Evolutionary conservation across 2,113 vertebrate genomes (phyloP), one percentile per base, ranked within the genome.

Genomic region (Myiozetetes cayanensis): DNA sequence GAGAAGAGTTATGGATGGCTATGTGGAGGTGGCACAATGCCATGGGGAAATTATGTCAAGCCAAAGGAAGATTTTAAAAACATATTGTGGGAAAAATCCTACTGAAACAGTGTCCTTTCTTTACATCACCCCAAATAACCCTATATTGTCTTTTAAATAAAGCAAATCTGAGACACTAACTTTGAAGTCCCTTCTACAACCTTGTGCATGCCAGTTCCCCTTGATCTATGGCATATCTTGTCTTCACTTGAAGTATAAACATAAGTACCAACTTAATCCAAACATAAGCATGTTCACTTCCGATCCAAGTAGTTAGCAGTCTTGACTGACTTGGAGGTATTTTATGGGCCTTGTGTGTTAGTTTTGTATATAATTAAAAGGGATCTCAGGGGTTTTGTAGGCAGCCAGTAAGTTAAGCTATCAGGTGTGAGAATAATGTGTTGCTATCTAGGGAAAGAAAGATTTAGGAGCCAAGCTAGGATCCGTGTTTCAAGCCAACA

Each of bases 41-140:
- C 96, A 97, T 71, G 82, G 98, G 98, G 98, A 98, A 97, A 97
- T 97, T 97, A 94, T 96, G 94, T 98, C 97, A 98, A 98, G 95
- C 74, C 96, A 94, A 92, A 97, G 96, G 73, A 97, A 95, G 46
- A 90, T 88, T 96, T 98, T 97, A 89, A 31, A 89, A 96, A 97
- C 71, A 97, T 97, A 94, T 96, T 96, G 61, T 90, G 92, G 76
- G 81, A 62, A 15, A 93, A 92, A 80, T 96, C 72, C 55, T 91
- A 91, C 93, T 93, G 94, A 95, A 94, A 85, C 87, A 86, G 1
- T 33, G 12, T 82, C n/a, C 61, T 84, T 85, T 91, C 75, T 79
- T 83, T 70, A 47, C 7, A 25, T 89, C 44, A 41, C 22, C 43
- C 31, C 62, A 76, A 91, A 90, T 71, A 65, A 62, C 8, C 8